A percentile compares a stretch with the other conserved stretches of the same genome.
Conservation (phyloP, 2,113 vertebrate species). For the Zosterops pallidus region DNA sequence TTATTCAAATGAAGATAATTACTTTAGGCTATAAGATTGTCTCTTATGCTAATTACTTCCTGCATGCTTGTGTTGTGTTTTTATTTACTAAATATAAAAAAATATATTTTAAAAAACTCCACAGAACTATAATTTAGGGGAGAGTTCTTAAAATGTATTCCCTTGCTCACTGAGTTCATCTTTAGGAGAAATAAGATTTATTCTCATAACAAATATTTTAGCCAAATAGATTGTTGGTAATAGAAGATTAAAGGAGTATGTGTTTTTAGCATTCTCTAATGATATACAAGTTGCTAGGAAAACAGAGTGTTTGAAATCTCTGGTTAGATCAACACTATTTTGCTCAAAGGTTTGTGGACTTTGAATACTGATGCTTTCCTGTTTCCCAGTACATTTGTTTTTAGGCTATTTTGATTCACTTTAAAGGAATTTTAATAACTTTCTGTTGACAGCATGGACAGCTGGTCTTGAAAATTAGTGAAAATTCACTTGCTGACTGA, state of each 20-base stretch:
- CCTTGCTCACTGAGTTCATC: slow-evolving; percentile 36
- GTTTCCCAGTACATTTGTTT: slow-evolving; percentile 84
- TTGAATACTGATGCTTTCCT: slow-evolving; percentile 87
- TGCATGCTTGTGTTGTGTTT: slow-evolving; percentile 1
- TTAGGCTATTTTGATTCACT: slow-evolving; percentile 86
- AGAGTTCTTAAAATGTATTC: slow-evolving; percentile 23
- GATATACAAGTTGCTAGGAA: slow-evolving; percentile 73
- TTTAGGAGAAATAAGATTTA: slow-evolving; percentile 46
- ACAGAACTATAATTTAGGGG: neutral
- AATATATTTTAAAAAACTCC: neutral
- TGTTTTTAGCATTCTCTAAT: slow-evolving; percentile 74
- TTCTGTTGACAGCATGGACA: slow-evolving; percentile 84
- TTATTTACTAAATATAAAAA: slow-evolving; percentile 34
- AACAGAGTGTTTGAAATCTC: slow-evolving; percentile 77
- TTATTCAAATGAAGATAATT: neutral
- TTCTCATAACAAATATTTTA: slow-evolving; percentile 51
- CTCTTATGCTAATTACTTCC: slow-evolving; percentile 50
- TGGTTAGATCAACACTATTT: slow-evolving; percentile 80
- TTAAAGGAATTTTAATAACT: slow-evolving; percentile 88
- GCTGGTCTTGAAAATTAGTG: slow-evolving; percentile 83
- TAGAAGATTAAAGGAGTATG: slow-evolving; percentile 71
- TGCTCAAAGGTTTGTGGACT: slow-evolving; percentile 84
- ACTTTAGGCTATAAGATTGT: slow-evolving; percentile 47
- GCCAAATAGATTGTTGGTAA: slow-evolving; percentile 56
- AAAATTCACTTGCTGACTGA: slow-evolving; percentile 82